These are phyloP conservation scores for Sylvia borin DNA, from an alignment of 2,797 vertebrate genomes.

Conservation along the genomic window DNA sequence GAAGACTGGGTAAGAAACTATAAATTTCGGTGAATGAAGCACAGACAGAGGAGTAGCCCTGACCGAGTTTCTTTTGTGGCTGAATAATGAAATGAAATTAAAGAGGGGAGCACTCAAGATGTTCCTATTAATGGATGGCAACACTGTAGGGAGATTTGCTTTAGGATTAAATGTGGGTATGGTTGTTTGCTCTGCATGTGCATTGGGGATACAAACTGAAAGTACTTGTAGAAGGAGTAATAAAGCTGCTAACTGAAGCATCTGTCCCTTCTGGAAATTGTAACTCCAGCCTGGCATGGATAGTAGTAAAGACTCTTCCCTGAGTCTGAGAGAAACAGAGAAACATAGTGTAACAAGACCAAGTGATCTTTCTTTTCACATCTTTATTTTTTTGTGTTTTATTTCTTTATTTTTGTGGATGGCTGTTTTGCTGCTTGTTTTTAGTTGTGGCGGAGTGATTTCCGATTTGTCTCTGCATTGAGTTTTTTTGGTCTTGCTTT, in stretches of 20 bases:
- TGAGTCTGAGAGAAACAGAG: neutral
- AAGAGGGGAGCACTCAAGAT: neutral
- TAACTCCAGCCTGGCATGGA: neutral
- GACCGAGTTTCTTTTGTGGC: neutral
- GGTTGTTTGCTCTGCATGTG: neutral
- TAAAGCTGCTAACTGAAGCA: neutral
- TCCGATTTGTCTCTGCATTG: neutral
- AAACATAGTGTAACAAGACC: neutral
- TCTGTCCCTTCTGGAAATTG: neutral
- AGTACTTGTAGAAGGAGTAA: neutral
- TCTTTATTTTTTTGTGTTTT: neutral
- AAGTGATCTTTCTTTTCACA: neutral
- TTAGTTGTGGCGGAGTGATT: neutral
- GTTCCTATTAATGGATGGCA: neutral
- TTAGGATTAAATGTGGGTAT: neutral
- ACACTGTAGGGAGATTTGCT: neutral
- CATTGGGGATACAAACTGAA: accelerated
- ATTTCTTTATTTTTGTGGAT: neutral
- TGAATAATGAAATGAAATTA: neutral
- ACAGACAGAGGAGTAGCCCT: neutral
- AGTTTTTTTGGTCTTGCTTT: neutral
- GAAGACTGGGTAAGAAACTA: slow-evolving; percentile 90
- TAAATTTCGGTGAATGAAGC: neutral
- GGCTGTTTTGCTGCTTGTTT: neutral
- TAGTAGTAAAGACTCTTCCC: neutral